These are phyloP conservation scores for Molanna angustata DNA, from an alignment of 2,888 invertebrate genomes.

Conservation along the genomic window DNA sequence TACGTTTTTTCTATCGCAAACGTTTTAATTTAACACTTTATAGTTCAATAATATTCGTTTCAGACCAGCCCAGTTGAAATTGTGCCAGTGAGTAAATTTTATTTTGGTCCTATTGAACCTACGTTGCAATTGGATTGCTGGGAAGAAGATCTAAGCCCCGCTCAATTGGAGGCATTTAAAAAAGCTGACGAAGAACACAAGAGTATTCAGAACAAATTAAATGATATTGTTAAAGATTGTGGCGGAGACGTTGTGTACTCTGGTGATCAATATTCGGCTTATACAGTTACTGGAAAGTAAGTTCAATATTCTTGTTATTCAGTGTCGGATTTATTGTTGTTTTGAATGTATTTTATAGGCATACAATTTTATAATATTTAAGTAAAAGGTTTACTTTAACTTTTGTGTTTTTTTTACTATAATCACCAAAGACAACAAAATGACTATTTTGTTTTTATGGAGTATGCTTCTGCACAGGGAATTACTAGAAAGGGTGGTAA, in stretches of 20 bases:
- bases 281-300: slow-evolving; percentile 60
- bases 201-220: slow-evolving; percentile 60
- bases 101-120: slow-evolving; percentile 52
- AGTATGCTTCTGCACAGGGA: too few species aligned
- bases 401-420: neutral
- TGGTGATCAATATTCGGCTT: slow-evolving; percentile 64
- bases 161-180: slow-evolving; percentile 61
- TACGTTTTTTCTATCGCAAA: too few species aligned
- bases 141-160: slow-evolving; percentile 67
- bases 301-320: slow-evolving; percentile 34
- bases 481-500: too few species aligned
- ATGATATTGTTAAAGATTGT: slow-evolving; percentile 56
- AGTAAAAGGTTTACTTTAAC: neutral
- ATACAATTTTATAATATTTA: neutral
- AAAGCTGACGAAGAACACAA: slow-evolving; percentile 66
- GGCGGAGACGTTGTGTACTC: slow-evolving; percentile 65
- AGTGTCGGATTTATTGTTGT: neutral
- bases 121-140: slow-evolving; percentile 67
- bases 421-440: neutral
- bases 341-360: neutral
- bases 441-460: too few species aligned
- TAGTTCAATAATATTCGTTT: neutral
- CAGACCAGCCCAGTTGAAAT: slow-evolving; percentile 11
- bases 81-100: slow-evolving; percentile 1
- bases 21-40: neutral